Evolutionary conservation across 2,113 vertebrate genomes (phyloP).

Genomic region (Epinephelus fuscoguttatus): DNA sequence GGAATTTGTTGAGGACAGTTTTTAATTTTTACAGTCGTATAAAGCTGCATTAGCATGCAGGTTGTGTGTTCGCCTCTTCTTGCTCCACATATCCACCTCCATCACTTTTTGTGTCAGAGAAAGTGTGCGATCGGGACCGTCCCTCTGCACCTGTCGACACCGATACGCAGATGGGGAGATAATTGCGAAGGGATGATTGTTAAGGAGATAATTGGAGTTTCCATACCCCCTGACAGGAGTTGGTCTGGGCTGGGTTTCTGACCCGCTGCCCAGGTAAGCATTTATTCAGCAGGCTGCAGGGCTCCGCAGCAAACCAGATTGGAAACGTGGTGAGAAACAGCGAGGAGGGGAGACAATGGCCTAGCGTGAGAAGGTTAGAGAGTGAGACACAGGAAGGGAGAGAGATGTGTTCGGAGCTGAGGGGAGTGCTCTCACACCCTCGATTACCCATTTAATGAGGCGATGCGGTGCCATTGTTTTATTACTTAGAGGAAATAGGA

Average conservation of each 20-base stretch:
- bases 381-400: slow-evolving; percentile 37
- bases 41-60: slow-evolving; percentile 40
- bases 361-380: slow-evolving; percentile 49
- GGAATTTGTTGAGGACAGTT: slow-evolving; percentile 36
- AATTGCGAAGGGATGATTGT: slow-evolving; percentile 75
- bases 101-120: slow-evolving; percentile 56
- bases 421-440: slow-evolving; percentile 78
- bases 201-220: slow-evolving; percentile 80
- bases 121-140: slow-evolving; percentile 43
- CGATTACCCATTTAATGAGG: slow-evolving; percentile 84
- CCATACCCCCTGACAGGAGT: slow-evolving; percentile 68
- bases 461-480: slow-evolving; percentile 75
- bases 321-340: slow-evolving; percentile 60
- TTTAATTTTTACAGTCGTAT: slow-evolving; percentile 42
- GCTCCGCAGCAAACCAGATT: slow-evolving; percentile 60
- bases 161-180: slow-evolving; percentile 76
- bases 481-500: slow-evolving; percentile 79
- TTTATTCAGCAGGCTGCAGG: slow-evolving; percentile 67
- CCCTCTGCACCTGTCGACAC: slow-evolving; percentile 74
- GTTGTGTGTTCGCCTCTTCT: slow-evolving; percentile 24
- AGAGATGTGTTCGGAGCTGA: slow-evolving; percentile 62
- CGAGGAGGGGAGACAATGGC: slow-evolving; percentile 56
- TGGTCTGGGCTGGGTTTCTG: slow-evolving; percentile 73
- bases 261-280: slow-evolving; percentile 77
- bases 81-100: slow-evolving; percentile 44